phyloP scores from a whole-genome alignment of 1,140 invertebrate species.

The Papilio polytes region DNA sequence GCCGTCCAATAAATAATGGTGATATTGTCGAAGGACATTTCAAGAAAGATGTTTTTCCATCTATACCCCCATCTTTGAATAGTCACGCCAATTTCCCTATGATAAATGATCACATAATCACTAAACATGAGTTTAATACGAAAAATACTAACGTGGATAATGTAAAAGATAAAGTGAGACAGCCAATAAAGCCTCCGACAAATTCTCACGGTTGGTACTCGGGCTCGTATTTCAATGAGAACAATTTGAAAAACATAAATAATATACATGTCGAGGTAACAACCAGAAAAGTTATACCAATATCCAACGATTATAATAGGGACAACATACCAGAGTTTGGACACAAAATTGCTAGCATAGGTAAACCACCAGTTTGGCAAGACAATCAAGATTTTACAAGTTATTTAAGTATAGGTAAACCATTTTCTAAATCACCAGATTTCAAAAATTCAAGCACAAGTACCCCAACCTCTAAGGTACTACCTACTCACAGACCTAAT shows the following conservation, averaged over 20 bases:
- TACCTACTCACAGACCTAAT: constrained; percentile 63
- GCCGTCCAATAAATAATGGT: constrained; percentile 40
- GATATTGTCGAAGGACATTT: constrained; percentile 47
- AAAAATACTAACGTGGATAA: constrained; percentile 45
- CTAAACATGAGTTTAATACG: not conserved
- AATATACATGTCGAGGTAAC: constrained; percentile 69
- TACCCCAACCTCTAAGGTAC: constrained; percentile 51
- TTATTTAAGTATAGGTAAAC: constrained; percentile 38
- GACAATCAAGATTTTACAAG: constrained; percentile 23
- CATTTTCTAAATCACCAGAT: constrained; percentile 27
- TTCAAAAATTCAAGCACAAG: constrained; percentile 25
- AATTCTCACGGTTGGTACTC: constrained; percentile 81
- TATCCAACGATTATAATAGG: constrained; percentile 69
- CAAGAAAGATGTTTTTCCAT: constrained; percentile 43
- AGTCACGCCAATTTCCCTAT: constrained; percentile 82
- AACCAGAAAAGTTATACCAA: constrained; percentile 77
- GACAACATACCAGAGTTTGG: constrained; percentile 67
- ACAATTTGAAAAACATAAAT: constrained; percentile 69
- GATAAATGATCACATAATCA: constrained; percentile 63
- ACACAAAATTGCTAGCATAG: constrained; percentile 72
- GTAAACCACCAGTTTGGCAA: constrained; percentile 52
- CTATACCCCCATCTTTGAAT: constrained; percentile 59
- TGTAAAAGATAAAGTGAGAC: constrained; percentile 50
- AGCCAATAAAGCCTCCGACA: constrained; percentile 66
- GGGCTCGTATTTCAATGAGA: constrained; percentile 67